phyloP scores from a whole-genome alignment of 2,113 vertebrate genomes.

The Semnopithecus entellus region DNA sequence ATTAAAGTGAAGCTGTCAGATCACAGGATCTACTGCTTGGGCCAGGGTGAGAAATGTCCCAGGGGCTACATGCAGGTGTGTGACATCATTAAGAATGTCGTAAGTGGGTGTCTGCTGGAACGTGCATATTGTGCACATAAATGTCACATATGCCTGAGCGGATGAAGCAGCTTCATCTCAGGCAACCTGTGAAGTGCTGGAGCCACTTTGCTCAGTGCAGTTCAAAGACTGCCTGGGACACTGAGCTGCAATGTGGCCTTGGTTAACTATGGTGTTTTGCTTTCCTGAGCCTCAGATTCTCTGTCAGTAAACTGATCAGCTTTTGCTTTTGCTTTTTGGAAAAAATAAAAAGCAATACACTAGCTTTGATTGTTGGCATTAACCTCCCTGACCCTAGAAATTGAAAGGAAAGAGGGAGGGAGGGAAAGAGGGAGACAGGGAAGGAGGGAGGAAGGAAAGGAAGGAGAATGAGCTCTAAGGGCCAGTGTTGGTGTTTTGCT shows the following conservation, averaged over 20 bases:
- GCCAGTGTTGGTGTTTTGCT: too few relatives aligned
- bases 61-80: not conserved
- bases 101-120: not conserved
- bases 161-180: not conserved
- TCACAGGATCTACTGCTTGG: not conserved
- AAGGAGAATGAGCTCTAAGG: too few relatives aligned
- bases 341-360: not conserved
- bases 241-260: not conserved
- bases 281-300: not conserved
- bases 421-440: fast-evolving
- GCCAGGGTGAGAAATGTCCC: not conserved
- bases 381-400: not conserved
- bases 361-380: not conserved
- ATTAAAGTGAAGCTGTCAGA: constrained; percentile 52
- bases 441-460: not conserved
- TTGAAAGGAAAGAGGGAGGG: not conserved
- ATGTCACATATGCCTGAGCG: not conserved
- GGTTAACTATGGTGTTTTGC: not conserved
- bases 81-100: not conserved
- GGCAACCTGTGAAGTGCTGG: not conserved
- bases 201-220: not conserved
- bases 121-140: not conserved
- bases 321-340: not conserved
- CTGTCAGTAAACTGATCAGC: not conserved
- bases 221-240: not conserved